Conservation (phyloP, 2,113 vertebrate species). For the Mirza zaza region DNA sequence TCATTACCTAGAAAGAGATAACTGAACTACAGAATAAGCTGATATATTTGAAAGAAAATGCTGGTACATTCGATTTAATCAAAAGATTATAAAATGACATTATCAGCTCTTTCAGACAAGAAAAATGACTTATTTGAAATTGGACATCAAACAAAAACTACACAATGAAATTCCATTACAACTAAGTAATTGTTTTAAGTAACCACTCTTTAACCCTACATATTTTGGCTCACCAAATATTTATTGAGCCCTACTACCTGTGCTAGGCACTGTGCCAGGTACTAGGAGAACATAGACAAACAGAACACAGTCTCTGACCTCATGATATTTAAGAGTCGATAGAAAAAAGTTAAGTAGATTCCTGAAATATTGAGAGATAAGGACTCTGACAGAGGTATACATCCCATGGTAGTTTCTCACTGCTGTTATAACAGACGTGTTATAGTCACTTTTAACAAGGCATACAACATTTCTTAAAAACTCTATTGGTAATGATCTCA, state of each 20-base stretch:
- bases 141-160: slow-evolving; percentile 60
- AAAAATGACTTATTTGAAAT: slow-evolving; percentile 61
- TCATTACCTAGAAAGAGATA: slow-evolving; percentile 73
- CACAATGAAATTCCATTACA: slow-evolving; percentile 36
- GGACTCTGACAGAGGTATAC: background rate
- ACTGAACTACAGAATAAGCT: slow-evolving; percentile 8
- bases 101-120: slow-evolving; percentile 53
- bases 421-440: background rate
- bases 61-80: slow-evolving; percentile 62
- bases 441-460: background rate
- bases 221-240: slow-evolving; percentile 24
- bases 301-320: background rate
- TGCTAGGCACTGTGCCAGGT: background rate
- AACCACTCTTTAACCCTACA: background rate
- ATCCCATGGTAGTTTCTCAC: background rate
- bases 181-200: background rate
- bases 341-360: background rate
- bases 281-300: background rate
- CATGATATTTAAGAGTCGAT: background rate
- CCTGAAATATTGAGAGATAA: background rate
- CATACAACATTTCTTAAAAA: background rate
- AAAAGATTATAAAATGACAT: slow-evolving; percentile 63
- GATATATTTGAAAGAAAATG: slow-evolving; percentile 53
- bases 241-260: background rate
- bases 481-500: background rate